Evolutionary conservation across 2,888 invertebrate genomes (phyloP).

Genomic region (Drosophila paramelanica): DNA sequence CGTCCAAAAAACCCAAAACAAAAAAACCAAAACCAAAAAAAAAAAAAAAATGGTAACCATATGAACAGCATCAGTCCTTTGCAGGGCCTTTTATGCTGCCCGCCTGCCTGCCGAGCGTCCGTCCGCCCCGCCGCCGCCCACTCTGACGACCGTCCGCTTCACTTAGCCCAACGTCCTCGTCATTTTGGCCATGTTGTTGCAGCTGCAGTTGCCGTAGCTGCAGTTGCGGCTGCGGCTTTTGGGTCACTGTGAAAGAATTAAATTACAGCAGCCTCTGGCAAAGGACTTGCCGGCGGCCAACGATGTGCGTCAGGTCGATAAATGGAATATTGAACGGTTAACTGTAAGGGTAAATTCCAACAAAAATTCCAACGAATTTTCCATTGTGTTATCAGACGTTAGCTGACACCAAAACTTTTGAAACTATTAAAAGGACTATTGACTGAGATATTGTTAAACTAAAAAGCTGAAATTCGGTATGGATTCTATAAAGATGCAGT

Average conservation of each 20-base stretch:
- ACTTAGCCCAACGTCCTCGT: constrained; percentile 37
- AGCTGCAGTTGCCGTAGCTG: constrained; percentile 23
- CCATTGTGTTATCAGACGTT: constrained; percentile 1
- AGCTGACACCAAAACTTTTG: background rate
- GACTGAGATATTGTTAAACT: background rate
- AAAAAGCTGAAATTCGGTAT: background rate
- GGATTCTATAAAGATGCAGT: no score
- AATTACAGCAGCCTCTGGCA: constrained; percentile 49
- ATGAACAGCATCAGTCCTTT: constrained; percentile 21
- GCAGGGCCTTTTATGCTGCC: constrained; percentile 2
- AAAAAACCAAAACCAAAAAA: background rate
- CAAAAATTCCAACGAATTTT: background rate
- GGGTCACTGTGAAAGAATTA: constrained; percentile 60
- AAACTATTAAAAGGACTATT: background rate
- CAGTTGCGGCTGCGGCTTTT: constrained; percentile 48
- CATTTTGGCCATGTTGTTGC: constrained; percentile 38
- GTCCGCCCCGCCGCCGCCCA: background rate
- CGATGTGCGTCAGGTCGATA: constrained; percentile 32
- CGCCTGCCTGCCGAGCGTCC: no score
- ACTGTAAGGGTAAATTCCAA: constrained; percentile 12
- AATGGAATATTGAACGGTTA: constrained; percentile 48
- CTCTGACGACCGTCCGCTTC: constrained; percentile 33
- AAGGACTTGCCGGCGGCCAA: constrained; percentile 17
- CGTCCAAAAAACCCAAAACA: constrained; percentile 44
- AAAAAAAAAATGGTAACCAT: constrained; percentile 35